Evolutionary conservation across 92 coral and sea anemone genomes (phyloP), one percentile per base, ranked within the genome.

Genomic region (Umimayanthus kanabou): DNA sequence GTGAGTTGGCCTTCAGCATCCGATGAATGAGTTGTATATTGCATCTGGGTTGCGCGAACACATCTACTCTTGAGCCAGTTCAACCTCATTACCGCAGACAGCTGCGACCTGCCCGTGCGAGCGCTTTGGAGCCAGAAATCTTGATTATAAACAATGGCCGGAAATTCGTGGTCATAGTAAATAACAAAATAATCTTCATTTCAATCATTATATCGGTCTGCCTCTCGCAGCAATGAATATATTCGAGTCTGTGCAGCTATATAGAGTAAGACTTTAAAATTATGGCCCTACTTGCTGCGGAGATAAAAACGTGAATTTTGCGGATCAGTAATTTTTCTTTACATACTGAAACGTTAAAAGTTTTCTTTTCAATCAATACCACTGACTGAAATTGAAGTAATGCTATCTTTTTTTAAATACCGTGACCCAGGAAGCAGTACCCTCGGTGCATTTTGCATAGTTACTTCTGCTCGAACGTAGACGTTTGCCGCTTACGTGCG

Each of bases 121-220:
- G 76, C n/a, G 37, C 55, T 23, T 20, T 5, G 66, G 65, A 42
- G 78, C 77, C 86, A 82, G 15, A 69, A 47, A 42, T 83, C 87
- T 83, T 42, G 37, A 25, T 67, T 29, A 39, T 13, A 66, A 83
- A 71, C 87, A 83, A 70, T 71, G 20, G 39, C 78, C 79, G 87
- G 87, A 83, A 83, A 30, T 83, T 71, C 29, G 76, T 40, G 87
- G 65, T 50, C 25, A 71, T 22, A 61, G 43, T 37, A 80, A 57
- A 57, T 53, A 53, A 49, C 11, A 65, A 16, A 37, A 37, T 8
- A 57, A 71, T 39, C 76, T 50, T 73, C 26, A 69, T 82, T 82
- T 42, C 42, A 39, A 45, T 23, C 61, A 69, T 42, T 82, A 9
- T 64, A 22, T 81, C 30, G 43, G 20, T 53, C 58, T 53, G 16